These are phyloP conservation scores for Aphyosemion australe DNA, from an alignment of 2,113 vertebrate species.

Conservation along the genomic window DNA sequence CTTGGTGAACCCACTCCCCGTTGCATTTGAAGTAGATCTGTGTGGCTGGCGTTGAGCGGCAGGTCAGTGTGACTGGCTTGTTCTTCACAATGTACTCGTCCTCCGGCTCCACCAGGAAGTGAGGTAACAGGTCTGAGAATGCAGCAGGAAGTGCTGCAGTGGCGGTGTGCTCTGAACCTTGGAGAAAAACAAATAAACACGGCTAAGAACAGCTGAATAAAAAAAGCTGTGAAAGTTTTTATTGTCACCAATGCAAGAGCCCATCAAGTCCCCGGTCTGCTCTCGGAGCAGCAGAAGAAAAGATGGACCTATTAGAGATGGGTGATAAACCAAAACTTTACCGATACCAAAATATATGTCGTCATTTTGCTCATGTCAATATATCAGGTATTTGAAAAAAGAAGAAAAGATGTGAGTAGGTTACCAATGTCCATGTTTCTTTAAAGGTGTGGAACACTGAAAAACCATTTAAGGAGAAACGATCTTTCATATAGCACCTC, in stretches of 20 bases:
- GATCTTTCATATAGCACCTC: too few relatives aligned
- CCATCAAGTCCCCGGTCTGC: too few relatives aligned
- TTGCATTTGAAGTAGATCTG: conserved; percentile 99
- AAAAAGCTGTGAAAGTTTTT: too few relatives aligned
- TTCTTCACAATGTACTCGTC: conserved; percentile 98
- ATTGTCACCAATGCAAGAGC: too few relatives aligned
- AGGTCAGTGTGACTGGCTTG: conserved; percentile 93
- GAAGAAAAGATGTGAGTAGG: conserved; percentile 15
- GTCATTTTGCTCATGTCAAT: too few relatives aligned
- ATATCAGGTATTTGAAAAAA: background rate
- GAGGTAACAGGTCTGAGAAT: conserved; percentile 89
- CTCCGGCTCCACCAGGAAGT: conserved; percentile 94
- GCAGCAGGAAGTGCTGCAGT: conserved; percentile 85
- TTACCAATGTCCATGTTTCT: background rate
- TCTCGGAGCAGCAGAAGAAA: conserved; percentile 4
- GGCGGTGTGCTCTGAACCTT: conserved; percentile 90
- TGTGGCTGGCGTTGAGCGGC: conserved; percentile 92
- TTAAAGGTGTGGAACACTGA: too few relatives aligned
- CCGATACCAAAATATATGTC: too few relatives aligned
- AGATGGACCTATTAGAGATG: background rate
- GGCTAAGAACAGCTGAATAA: too few relatives aligned
- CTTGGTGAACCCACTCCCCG: conserved; percentile 97
- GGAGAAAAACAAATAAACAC: background rate
- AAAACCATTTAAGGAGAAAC: too few relatives aligned
- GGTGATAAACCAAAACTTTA: too few relatives aligned